These are phyloP conservation scores for Prunella himalayana DNA, from an alignment of 2,113 vertebrate genomes.

Conservation along the genomic window DNA sequence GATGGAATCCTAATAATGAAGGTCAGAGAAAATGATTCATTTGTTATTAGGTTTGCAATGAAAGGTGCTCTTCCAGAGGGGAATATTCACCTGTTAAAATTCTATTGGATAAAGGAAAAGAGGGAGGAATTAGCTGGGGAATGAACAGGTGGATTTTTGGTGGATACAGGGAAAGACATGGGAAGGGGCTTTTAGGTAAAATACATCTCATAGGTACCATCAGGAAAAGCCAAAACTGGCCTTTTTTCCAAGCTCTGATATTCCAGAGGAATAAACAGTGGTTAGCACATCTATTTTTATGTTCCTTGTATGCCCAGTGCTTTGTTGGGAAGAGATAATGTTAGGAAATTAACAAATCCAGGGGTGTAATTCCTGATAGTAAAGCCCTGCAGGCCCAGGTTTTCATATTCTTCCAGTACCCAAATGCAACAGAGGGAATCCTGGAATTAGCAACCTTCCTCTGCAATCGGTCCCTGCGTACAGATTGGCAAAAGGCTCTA, in stretches of 20 bases:
- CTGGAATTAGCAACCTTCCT: too few species aligned
- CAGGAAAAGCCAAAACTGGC: background rate
- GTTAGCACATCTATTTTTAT: background rate
- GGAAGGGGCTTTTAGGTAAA: background rate
- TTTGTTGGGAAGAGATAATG: background rate
- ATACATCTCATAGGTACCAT: background rate
- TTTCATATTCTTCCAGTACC: background rate
- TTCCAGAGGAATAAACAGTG: background rate
- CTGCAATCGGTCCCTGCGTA: too few species aligned
- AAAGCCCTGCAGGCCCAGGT: background rate
- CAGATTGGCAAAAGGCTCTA: too few species aligned
- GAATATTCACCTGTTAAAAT: background rate
- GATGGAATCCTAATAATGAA: background rate
- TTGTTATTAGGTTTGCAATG: background rate
- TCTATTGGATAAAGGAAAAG: background rate
- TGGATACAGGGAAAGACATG: background rate
- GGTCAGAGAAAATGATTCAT: rapidly evolving
- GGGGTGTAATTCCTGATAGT: background rate
- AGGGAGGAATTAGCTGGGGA: background rate
- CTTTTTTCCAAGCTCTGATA: background rate
- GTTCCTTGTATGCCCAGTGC: background rate
- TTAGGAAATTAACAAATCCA: background rate
- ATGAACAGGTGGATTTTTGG: background rate
- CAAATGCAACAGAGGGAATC: background rate
- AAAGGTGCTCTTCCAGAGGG: background rate